These are phyloP conservation scores for Tenthredo amoena DNA, from an alignment of 2,888 invertebrate species.

Conservation along the genomic window DNA sequence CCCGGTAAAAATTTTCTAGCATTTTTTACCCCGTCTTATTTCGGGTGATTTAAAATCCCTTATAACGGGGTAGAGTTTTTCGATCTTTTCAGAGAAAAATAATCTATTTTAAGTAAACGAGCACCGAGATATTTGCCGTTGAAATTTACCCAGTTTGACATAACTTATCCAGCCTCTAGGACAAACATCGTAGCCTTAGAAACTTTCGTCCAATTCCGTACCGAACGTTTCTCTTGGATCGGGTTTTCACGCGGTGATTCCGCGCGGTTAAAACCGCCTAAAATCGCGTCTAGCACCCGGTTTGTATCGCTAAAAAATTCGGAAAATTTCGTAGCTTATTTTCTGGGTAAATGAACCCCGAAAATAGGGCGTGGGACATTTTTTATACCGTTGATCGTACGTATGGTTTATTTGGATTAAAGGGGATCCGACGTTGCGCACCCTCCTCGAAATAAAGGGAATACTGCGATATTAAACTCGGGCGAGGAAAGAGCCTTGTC, in stretches of 20 bases:
- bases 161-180: slow-evolving; percentile 21
- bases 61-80: neutral
- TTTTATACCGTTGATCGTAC: slow-evolving; percentile 57
- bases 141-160: slow-evolving; percentile 8
- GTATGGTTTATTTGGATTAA: slow-evolving; percentile 73
- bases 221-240: neutral
- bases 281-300: neutral
- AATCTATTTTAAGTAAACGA: slow-evolving; percentile 59
- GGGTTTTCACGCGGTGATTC: neutral
- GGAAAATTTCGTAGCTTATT: neutral
- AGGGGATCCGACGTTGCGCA: slow-evolving; percentile 70
- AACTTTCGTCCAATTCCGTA: slow-evolving; percentile 16
- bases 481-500: slow-evolving; percentile 55
- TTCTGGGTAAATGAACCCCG: neutral
- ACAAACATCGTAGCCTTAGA: slow-evolving; percentile 37
- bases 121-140: slow-evolving; percentile 2
- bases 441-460: slow-evolving; percentile 72
- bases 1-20: slow-evolving; percentile 60
- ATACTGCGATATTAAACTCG: slow-evolving; percentile 72
- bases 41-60: neutral
- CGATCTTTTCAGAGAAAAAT: slow-evolving; percentile 63
- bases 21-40: slow-evolving; percentile 60
- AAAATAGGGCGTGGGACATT: slow-evolving; percentile 59
- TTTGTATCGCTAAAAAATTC: neutral
- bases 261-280: neutral